These are phyloP conservation scores for Dysdera silvatica DNA, from an alignment of 1,140 invertebrate species.

Conservation along the genomic window DNA sequence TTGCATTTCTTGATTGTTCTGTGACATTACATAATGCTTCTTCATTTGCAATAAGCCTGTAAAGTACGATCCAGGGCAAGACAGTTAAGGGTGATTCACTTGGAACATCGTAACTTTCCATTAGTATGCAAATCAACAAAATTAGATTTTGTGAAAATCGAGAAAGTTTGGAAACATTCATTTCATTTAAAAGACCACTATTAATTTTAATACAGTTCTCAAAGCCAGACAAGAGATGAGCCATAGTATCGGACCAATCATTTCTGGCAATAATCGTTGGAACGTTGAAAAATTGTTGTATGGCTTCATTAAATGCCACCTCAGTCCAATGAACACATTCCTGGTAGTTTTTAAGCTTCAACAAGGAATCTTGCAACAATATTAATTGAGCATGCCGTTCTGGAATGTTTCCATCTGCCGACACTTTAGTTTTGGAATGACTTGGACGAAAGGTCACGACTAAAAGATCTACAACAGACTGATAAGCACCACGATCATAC, in stretches of 20 bases:
- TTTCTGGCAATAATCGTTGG: slow-evolving; percentile 30
- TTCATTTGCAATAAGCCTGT: slow-evolving; percentile 41
- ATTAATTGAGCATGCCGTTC: slow-evolving; percentile 52
- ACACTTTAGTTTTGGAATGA: slow-evolving; percentile 28
- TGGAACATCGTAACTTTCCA: slow-evolving; percentile 55
- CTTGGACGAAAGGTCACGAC: slow-evolving; percentile 38
- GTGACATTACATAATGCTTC: not conserved
- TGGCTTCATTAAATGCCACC: slow-evolving; percentile 51
- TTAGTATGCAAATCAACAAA: slow-evolving; percentile 60
- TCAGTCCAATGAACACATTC: slow-evolving; percentile 69
- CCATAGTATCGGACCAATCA: slow-evolving; percentile 49
- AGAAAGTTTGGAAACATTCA: slow-evolving; percentile 38
- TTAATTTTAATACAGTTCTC: slow-evolving; percentile 48
- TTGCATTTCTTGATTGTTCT: not conserved
- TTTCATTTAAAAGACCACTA: slow-evolving; percentile 43
- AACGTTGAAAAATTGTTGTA: slow-evolving; percentile 39
- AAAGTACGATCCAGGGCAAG: slow-evolving; percentile 72
- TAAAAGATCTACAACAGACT: slow-evolving; percentile 43
- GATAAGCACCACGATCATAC: slow-evolving; percentile 40
- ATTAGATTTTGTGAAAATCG: slow-evolving; percentile 67
- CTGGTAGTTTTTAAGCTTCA: slow-evolving; percentile 49
- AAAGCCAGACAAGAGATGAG: slow-evolving; percentile 59
- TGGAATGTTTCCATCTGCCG: slow-evolving; percentile 34
- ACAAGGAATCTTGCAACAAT: slow-evolving; percentile 64
- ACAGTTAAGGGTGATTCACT: slow-evolving; percentile 60